phyloP scores from a whole-genome alignment of 1,140 invertebrate genomes.

The Thaumetopoea pityocampa region DNA sequence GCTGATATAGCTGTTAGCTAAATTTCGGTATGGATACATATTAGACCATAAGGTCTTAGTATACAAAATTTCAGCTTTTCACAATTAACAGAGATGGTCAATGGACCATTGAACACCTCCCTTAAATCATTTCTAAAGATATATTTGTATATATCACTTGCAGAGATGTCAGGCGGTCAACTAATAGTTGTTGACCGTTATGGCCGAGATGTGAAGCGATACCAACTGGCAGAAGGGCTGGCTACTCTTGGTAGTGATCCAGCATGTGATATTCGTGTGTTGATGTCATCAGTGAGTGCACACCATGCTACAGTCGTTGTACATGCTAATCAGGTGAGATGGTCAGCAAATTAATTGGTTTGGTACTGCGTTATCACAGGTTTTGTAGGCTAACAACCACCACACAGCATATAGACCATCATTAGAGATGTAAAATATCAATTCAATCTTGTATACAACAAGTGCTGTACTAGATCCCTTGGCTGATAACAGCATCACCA shows the following conservation, averaged over 20 bases:
- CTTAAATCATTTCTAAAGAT: neutral
- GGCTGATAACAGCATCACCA: no score
- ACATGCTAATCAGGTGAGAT: conserved; percentile 43
- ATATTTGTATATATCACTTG: conserved; percentile 5
- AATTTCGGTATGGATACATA: no score
- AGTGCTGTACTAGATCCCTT: no score
- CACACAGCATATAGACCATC: no score
- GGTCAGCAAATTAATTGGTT: no score
- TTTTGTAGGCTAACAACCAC: no score
- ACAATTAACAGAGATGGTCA: neutral
- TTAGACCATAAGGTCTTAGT: no score
- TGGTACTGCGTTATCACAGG: no score
- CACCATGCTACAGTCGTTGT: conserved; percentile 62
- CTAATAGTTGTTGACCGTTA: conserved; percentile 51
- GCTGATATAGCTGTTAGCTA: no score
- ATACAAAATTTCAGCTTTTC: no score
- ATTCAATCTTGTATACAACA: no score
- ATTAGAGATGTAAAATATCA: no score
- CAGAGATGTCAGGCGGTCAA: conserved; percentile 54
- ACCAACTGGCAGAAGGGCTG: conserved; percentile 34
- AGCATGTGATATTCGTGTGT: conserved; percentile 46
- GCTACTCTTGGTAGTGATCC: conserved; percentile 49
- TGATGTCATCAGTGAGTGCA: conserved; percentile 40
- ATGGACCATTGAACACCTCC: neutral
- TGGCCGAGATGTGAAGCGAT: conserved; percentile 47